Evolutionary conservation across 2,888 invertebrate species (phyloP), one percentile per base, ranked within the genome.

Genomic region (Brenthis ino): DNA sequence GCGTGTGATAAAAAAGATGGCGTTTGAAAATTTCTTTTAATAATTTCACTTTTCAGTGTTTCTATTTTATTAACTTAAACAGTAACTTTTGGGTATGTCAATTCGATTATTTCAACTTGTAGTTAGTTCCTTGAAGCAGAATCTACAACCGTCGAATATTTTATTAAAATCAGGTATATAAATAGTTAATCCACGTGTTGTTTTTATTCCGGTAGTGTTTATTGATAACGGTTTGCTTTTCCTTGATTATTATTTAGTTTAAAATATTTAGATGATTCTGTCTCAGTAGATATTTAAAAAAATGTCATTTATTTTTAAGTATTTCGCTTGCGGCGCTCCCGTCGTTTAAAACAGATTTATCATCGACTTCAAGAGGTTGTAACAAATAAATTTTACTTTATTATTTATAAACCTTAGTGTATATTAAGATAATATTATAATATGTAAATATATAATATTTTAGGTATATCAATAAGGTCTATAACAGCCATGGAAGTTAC

Each of bases 81-180:
- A 43, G 24, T 50, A 54, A 28, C 28, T 28, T 73, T 65, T 90
- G 85, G 90, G 91, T 91, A 92, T 92, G 92, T 88, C 91, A 65
- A 77, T 85, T 68, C 82, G 81, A 78, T 82, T 92, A 82, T 81
- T 87, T 75, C 85, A 84, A 80, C 77, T 83, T 77, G 83, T 91
- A 80, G 81, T 85, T 76, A 86, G 77, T 81, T 79, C 83, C 61
- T 77, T 91, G 78, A 85, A 79, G 81, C 83, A 82, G 72, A 84
- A 81, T 75, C 79, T 91, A 72, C 85, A 81, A 77, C 84, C 84
- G 79, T 80, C 82, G 16, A 70, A 63, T 73, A 64, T 80, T 20
- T 20, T 20, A 60, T 43, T 68, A 74, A 81, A 75, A 83, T 73
- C 88, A 92, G 91, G 91, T 91, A 89, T 77, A 16, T 50, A 77